A percentile compares a stretch with the other conserved stretches of the same genome.
Conservation (phyloP, 2,888 invertebrate genomes). For the Liopterus haemorrhoidalis region DNA sequence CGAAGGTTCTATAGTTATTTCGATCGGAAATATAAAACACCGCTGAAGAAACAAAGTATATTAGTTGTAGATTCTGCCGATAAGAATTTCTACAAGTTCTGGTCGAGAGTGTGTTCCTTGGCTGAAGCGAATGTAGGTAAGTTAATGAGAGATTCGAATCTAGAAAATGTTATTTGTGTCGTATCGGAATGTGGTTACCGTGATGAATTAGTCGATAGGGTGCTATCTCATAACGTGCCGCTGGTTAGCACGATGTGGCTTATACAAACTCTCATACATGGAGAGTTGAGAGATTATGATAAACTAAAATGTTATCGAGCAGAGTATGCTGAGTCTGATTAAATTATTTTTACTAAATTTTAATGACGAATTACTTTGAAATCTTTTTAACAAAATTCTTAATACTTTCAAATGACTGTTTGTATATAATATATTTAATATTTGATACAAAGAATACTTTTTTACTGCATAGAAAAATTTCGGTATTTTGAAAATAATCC, state of each 20-base stretch:
- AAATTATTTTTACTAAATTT: slow-evolving; percentile 5
- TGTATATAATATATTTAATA: background rate
- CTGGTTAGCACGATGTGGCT: slow-evolving; percentile 65
- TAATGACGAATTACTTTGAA: background rate
- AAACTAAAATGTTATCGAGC: slow-evolving; percentile 20
- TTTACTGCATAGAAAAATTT: too few species aligned
- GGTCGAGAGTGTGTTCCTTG: slow-evolving; percentile 56
- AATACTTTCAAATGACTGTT: background rate
- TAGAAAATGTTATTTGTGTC: slow-evolving; percentile 43
- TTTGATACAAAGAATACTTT: background rate
- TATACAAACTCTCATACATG: slow-evolving; percentile 61
- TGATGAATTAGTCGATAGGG: slow-evolving; percentile 48
- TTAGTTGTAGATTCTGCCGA: slow-evolving; percentile 42
- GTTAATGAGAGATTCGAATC: slow-evolving; percentile 21
- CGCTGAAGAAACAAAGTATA: slow-evolving; percentile 37
- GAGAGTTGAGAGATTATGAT: slow-evolving; percentile 39
- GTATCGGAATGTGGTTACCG: slow-evolving; percentile 61
- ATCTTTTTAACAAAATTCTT: background rate
- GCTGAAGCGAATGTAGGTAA: slow-evolving; percentile 46
- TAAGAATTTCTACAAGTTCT: slow-evolving; percentile 54
- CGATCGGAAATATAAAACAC: slow-evolving; percentile 40
- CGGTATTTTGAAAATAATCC: too few species aligned
- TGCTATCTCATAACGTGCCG: slow-evolving; percentile 55
- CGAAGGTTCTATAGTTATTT: slow-evolving; percentile 45
- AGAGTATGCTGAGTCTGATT: slow-evolving; percentile 23